Evolutionary conservation across 2,113 vertebrate genomes (phyloP).

Genomic region (Microtus pennsylvanicus): DNA sequence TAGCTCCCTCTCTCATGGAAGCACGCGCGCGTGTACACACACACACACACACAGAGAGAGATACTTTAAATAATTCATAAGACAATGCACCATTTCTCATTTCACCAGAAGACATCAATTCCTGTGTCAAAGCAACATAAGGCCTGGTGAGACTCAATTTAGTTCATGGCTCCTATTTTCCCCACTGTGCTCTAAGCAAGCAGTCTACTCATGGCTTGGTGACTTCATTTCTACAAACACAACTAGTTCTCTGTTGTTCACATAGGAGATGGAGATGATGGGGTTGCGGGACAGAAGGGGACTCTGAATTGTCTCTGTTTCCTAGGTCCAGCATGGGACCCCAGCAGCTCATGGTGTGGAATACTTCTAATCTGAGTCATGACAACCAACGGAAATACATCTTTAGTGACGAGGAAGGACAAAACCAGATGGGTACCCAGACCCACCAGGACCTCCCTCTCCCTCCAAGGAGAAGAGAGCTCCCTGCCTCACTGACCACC

Average conservation of each 20-base stretch:
- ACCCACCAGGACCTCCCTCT: constrained; percentile 89
- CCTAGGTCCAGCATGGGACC: constrained; percentile 91
- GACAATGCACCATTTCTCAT: not conserved
- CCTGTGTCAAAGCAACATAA: not conserved
- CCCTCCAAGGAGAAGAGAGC: constrained; percentile 88
- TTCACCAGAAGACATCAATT: not conserved
- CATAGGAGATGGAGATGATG: not conserved
- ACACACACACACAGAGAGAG: no score
- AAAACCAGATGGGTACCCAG: constrained; percentile 88
- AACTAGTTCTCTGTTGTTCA: not conserved
- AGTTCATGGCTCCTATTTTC: not conserved
- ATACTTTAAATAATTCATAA: not conserved
- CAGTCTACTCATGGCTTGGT: not conserved
- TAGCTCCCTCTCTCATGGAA: not conserved
- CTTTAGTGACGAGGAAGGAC: constrained; percentile 86
- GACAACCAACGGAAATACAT: constrained; percentile 89
- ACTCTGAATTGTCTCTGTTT: constrained; percentile 64
- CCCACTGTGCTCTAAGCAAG: not conserved
- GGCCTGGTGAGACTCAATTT: not conserved
- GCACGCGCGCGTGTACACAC: no score
- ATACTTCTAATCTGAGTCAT: constrained; percentile 87
- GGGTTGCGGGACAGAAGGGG: not conserved
- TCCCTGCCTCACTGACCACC: constrained; percentile 88
- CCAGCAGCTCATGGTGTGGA: constrained; percentile 92
- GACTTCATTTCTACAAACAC: not conserved